Evolutionary conservation across 2,888 invertebrate species (phyloP).

Genomic region (Trissolcus brochymenae): DNA sequence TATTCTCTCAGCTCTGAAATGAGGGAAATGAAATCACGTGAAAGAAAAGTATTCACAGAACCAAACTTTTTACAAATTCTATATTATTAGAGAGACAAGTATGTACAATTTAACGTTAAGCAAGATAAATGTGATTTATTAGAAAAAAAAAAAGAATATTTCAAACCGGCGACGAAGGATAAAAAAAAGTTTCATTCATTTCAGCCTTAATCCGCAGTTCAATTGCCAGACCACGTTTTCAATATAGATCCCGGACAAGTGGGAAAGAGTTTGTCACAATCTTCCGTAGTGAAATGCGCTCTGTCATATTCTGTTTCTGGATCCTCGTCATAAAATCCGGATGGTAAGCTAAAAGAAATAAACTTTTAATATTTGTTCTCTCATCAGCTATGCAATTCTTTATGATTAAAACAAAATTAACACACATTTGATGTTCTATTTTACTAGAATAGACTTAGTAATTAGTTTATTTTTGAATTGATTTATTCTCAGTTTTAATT

Average conservation of each 20-base stretch:
- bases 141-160: not conserved
- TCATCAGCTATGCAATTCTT: not conserved
- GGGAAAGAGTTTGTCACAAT: slow-evolving; percentile 76
- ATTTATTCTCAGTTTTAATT: no score
- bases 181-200: not conserved
- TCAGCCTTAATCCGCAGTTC: slow-evolving; percentile 2
- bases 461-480: no score
- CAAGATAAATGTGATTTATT: not conserved
- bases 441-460: no score
- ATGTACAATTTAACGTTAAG: not conserved
- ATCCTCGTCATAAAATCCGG: slow-evolving; percentile 75
- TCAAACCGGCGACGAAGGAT: not conserved
- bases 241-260: slow-evolving; percentile 72
- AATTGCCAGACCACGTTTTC: slow-evolving; percentile 31
- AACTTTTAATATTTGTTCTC: not conserved
- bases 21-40: no score
- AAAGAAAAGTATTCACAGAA: not conserved
- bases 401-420: no score
- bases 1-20: no score
- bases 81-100: not conserved
- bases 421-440: no score
- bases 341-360: slow-evolving; percentile 76
- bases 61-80: not conserved
- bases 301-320: slow-evolving; percentile 77
- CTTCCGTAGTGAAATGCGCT: slow-evolving; percentile 74